These are phyloP conservation scores for Ornithorhynchus anatinus DNA, from an alignment of 2,113 vertebrate genomes.

Conservation along the genomic window DNA sequence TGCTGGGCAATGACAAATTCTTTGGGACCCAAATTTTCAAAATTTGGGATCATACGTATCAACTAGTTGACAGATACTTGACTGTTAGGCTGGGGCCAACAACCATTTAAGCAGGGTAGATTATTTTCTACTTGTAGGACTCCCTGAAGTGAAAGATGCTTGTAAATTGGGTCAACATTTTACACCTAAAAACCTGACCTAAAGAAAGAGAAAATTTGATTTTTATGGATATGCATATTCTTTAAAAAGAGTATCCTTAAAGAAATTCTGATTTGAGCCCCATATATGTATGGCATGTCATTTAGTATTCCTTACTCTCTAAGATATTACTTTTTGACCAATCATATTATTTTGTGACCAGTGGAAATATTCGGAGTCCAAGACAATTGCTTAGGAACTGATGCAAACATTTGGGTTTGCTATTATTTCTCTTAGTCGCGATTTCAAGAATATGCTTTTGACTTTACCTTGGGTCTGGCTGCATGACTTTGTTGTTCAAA, in stretches of 20 bases:
- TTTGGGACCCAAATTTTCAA: no score
- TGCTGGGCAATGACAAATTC: no score
- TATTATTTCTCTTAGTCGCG: not conserved
- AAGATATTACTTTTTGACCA: not conserved
- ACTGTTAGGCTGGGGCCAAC: no score
- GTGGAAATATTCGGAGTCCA: slow-evolving; percentile 29
- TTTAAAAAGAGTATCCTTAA: not conserved
- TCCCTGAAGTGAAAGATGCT: no score
- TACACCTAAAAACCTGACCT: no score
- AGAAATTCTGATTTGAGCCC: not conserved
- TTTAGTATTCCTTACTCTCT: not conserved
- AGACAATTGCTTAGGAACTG: not conserved
- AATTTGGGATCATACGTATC: no score
- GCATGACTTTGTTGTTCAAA: slow-evolving; percentile 59
- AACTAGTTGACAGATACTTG: no score
- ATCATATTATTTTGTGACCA: no score
- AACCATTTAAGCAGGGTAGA: no score
- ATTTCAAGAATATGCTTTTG: not conserved
- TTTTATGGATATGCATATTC: not conserved
- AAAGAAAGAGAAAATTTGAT: no score
- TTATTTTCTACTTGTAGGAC: no score
- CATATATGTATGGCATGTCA: not conserved
- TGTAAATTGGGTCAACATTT: no score
- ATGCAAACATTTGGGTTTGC: not conserved
- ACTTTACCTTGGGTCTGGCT: slow-evolving; percentile 70